Evolutionary conservation across 2,888 invertebrate genomes (phyloP).

Genomic region (Tetragonisca angustula): DNA sequence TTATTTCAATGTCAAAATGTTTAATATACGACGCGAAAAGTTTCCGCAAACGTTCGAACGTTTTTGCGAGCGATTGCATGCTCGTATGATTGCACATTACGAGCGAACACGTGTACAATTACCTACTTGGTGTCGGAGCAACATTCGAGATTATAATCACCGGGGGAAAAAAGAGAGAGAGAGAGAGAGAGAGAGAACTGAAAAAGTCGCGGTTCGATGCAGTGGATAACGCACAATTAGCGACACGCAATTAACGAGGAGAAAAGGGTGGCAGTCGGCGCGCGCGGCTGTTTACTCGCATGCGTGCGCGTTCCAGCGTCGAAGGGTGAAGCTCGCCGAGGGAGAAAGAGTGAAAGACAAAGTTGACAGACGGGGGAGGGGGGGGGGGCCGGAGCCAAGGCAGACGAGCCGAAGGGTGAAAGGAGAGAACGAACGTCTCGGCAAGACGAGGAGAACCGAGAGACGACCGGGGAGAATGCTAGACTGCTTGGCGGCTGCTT

Average conservation of each 20-base stretch:
- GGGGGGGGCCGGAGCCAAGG: slow-evolving; percentile 21
- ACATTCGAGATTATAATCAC: slow-evolving; percentile 32
- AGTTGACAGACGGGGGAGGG: slow-evolving; percentile 56
- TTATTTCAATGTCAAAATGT: too few relatives aligned
- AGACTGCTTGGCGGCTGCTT: slow-evolving; percentile 77
- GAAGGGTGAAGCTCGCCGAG: slow-evolving; percentile 26
- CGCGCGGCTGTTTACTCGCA: slow-evolving; percentile 33
- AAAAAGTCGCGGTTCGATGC: slow-evolving; percentile 59
- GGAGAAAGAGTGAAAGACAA: slow-evolving; percentile 38
- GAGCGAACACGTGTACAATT: too few relatives aligned
- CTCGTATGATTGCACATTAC: too few relatives aligned
- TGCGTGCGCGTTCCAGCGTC: slow-evolving; percentile 25
- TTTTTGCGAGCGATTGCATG: too few relatives aligned
- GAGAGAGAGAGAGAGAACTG: slow-evolving; percentile 16
- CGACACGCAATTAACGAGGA: slow-evolving; percentile 62
- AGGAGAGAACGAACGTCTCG: slow-evolving; percentile 38
- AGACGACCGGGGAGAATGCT: slow-evolving; percentile 51
- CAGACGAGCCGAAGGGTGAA: slow-evolving; percentile 40
- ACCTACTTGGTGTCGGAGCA: slow-evolving; percentile 3
- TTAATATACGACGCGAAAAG: too few relatives aligned
- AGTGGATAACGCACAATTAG: slow-evolving; percentile 62
- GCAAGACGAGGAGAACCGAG: slow-evolving; percentile 51
- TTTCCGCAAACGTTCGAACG: too few relatives aligned
- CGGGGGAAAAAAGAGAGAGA: neutral
- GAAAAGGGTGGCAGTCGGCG: slow-evolving; percentile 32